Percentiles rank a stretch among this genome's conserved stretches.
These are phyloP conservation scores for Liolophura sinensis DNA, from an alignment of 1,140 invertebrate genomes.

Conservation along the genomic window DNA sequence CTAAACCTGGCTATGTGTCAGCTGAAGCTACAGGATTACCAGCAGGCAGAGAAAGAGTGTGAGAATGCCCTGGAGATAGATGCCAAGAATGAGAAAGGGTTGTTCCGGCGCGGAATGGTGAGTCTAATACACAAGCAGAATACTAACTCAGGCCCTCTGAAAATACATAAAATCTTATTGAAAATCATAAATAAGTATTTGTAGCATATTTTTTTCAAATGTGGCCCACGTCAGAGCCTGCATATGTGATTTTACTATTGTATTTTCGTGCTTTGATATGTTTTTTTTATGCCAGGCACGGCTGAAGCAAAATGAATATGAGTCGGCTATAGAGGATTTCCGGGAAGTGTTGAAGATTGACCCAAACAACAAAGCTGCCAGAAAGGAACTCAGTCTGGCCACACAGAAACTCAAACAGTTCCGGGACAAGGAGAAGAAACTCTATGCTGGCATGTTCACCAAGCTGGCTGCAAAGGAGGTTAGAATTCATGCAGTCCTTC, in stretches of 20 bases:
- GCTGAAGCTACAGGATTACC: conserved; percentile 77
- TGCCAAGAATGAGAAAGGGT: conserved; percentile 82
- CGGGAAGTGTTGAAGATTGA: conserved; percentile 72
- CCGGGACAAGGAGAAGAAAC: conserved; percentile 80
- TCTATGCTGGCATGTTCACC: conserved; percentile 92
- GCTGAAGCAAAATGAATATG: conserved; percentile 75
- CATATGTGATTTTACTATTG: too few relatives aligned
- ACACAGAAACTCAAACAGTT: conserved; percentile 76
- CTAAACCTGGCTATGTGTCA: conserved; percentile 86
- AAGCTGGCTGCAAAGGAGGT: conserved; percentile 57
- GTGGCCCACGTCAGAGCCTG: too few relatives aligned
- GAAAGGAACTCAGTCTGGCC: conserved; percentile 75
- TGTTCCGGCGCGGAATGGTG: conserved; percentile 84
- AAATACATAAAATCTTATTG: neutral
- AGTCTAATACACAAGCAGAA: conserved; percentile 4
- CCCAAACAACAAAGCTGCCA: conserved; percentile 81
- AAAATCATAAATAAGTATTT: neutral
- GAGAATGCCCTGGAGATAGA: conserved; percentile 77
- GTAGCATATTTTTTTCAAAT: neutral
- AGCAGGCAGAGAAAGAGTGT: conserved; percentile 70
- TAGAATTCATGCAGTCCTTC: neutral
- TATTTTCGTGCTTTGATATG: neutral
- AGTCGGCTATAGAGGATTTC: conserved; percentile 81
- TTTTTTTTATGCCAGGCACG: conserved; percentile 67
- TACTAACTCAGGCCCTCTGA: too few relatives aligned